phyloP scores from a whole-genome alignment of 2,797 vertebrate genomes.

The Dicrostonyx torquatus region DNA sequence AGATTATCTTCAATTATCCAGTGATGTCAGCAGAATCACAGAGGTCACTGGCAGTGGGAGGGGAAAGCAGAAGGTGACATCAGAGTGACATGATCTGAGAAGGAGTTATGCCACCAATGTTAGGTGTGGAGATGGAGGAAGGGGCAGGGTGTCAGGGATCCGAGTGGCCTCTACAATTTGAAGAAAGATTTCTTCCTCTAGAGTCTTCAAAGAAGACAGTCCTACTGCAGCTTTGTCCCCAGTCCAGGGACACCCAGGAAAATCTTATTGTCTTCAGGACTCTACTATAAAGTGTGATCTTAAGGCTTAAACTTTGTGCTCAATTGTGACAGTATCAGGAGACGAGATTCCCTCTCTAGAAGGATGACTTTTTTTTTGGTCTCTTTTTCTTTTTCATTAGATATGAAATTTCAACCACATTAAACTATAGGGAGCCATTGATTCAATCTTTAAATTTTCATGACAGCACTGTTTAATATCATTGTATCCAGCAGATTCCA shows the following conservation, averaged over 20 bases:
- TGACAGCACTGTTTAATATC: slow-evolving; percentile 65
- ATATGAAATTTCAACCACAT: slow-evolving; percentile 77
- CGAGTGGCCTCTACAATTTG: not conserved
- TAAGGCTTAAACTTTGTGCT: not conserved
- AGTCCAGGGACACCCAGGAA: not conserved
- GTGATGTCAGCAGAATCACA: not conserved
- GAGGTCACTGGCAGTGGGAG: not conserved
- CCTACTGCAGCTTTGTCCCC: not conserved
- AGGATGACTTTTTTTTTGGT: slow-evolving; percentile 66
- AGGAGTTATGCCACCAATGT: accelerated
- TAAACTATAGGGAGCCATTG: slow-evolving; percentile 71
- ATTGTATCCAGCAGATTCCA: slow-evolving; percentile 79
- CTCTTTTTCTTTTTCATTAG: slow-evolving; percentile 66
- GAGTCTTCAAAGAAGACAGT: not conserved
- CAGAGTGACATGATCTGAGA: not conserved
- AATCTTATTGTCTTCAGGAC: not conserved
- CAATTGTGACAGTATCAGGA: not conserved
- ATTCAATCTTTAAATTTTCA: slow-evolving; percentile 70
- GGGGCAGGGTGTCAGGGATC: not conserved
- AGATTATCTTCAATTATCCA: not conserved
- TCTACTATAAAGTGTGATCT: not conserved
- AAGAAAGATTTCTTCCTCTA: not conserved
- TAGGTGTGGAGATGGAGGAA: not conserved
- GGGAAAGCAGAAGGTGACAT: not conserved
- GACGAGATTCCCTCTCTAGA: slow-evolving; percentile 71